Conservation (phyloP, 2,888 invertebrate species). For the Conops quadrifasciatus region DNA sequence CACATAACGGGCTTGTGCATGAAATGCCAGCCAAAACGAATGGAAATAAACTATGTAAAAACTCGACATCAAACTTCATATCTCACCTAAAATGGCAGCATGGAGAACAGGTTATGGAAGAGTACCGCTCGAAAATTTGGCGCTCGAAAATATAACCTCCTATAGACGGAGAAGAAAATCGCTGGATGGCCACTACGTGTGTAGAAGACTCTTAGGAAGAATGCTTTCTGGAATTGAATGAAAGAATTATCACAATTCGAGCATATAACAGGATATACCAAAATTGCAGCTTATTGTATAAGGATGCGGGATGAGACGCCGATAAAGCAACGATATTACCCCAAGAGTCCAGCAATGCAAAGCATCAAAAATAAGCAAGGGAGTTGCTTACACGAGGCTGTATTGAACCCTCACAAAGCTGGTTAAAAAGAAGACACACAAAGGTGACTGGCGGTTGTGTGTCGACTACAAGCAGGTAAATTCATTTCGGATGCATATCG, state of each 20-base stretch:
- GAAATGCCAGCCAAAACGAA: background rate
- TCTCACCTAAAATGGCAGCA: no score
- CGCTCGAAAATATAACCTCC: no score
- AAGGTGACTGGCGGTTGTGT: no score
- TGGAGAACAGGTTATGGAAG: no score
- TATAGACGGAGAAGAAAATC: no score
- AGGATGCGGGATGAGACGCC: background rate
- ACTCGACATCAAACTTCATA: background rate
- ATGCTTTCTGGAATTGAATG: no score
- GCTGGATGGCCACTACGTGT: no score
- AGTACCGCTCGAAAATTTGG: no score
- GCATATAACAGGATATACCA: background rate
- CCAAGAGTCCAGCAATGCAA: background rate
- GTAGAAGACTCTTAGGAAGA: background rate
- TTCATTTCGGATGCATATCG: no score
- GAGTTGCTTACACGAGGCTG: background rate
- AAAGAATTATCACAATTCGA: background rate
- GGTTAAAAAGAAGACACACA: no score
- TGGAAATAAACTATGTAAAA: background rate
- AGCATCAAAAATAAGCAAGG: background rate
- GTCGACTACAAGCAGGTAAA: no score
- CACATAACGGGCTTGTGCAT: background rate
- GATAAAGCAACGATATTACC: background rate
- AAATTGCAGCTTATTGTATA: background rate
- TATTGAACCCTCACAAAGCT: background rate